A percentile compares a stretch with the other conserved stretches of the same genome.
phyloP scores from a whole-genome alignment of 2,888 invertebrate species.

The Eristalis pertinax region DNA sequence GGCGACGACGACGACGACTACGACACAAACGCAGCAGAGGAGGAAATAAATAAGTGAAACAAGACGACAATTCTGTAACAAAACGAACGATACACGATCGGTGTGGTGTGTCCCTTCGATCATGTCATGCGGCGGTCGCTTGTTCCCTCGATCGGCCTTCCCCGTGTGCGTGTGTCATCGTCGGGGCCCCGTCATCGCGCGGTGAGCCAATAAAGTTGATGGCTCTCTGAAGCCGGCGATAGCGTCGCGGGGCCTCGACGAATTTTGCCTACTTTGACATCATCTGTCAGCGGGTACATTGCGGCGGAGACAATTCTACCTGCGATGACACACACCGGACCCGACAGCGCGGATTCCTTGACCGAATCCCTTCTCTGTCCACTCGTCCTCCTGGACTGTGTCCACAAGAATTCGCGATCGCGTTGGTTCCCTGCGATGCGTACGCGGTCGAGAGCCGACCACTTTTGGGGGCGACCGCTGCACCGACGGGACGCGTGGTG shows the following conservation, averaged over 20 bases:
- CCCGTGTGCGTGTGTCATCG: not conserved
- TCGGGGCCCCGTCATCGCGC: not conserved
- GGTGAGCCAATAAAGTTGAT: slow-evolving; percentile 50
- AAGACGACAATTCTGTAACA: slow-evolving; percentile 65
- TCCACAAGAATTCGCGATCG: not conserved
- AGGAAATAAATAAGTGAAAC: slow-evolving; percentile 54
- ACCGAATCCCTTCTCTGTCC: not conserved
- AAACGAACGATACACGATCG: slow-evolving; percentile 71
- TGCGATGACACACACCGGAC: slow-evolving; percentile 54
- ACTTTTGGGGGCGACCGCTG: not conserved
- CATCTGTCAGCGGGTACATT: slow-evolving; percentile 67
- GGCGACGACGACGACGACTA: slow-evolving; percentile 23
- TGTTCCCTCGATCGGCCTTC: not conserved
- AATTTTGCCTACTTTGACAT: slow-evolving; percentile 72
- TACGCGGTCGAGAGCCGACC: not conserved
- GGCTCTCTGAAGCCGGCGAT: slow-evolving; percentile 53
- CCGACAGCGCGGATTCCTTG: slow-evolving; percentile 43
- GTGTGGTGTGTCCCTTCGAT: slow-evolving; percentile 67
- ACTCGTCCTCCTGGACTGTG: too few species aligned
- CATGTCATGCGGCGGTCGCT: slow-evolving; percentile 68
- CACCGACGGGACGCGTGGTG: not conserved
- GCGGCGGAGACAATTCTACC: slow-evolving; percentile 57
- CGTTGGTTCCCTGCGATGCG: not conserved
- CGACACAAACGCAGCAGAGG: slow-evolving; percentile 29
- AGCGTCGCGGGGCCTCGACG: slow-evolving; percentile 16